These are phyloP conservation scores for Hemaris fuciformis DNA, from an alignment of 2,888 invertebrate genomes.

Conservation along the genomic window DNA sequence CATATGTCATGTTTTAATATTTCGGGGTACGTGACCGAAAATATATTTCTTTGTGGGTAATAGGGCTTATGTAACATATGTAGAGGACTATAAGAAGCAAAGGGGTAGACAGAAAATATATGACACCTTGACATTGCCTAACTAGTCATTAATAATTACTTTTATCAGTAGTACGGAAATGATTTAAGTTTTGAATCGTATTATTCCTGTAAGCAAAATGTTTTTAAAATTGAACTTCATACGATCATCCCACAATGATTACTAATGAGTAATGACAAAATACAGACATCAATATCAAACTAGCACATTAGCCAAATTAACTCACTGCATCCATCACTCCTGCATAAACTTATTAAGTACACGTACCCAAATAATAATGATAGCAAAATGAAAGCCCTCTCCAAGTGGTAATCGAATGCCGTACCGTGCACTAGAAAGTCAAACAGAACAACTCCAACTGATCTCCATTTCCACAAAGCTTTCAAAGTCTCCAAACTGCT, in stretches of 20 bases:
- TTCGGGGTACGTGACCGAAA: background rate
- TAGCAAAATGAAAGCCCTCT: background rate
- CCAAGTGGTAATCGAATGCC: background rate
- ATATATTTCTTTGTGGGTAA: background rate
- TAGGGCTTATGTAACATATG: background rate
- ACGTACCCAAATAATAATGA: background rate
- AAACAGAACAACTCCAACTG: background rate
- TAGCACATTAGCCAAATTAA: background rate
- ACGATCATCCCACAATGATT: too few relatives aligned
- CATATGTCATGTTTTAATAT: background rate
- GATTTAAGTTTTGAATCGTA: too few relatives aligned
- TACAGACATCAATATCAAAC: background rate
- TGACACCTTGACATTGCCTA: too few relatives aligned
- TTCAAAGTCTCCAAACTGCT: constrained; percentile 8
- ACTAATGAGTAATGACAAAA: background rate
- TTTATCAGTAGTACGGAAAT: too few relatives aligned
- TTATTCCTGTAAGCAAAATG: too few relatives aligned
- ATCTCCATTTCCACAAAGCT: constrained; percentile 7
- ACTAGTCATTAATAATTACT: too few relatives aligned
- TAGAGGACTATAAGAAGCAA: too few relatives aligned
- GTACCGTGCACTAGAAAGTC: background rate
- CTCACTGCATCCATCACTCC: background rate
- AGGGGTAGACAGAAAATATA: too few relatives aligned
- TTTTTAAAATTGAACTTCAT: too few relatives aligned
- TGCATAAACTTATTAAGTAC: background rate